Evolutionary conservation across 2,888 invertebrate genomes (phyloP).

Genomic region (Microctonus aethiopoides): DNA sequence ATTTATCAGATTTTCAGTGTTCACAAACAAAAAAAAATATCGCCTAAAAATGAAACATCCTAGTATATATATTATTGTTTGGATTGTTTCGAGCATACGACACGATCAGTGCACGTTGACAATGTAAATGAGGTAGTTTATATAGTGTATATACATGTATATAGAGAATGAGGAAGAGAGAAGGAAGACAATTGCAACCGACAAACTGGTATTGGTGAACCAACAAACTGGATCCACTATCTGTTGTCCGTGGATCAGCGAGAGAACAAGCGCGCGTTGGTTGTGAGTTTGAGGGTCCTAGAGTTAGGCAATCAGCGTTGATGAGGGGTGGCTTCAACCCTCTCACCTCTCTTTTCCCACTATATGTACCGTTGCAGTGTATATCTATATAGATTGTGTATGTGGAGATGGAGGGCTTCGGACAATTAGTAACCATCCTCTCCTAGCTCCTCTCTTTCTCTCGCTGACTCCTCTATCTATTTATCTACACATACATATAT

Average conservation of each 20-base stretch:
- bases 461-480: conserved; percentile 36
- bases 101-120: neutral
- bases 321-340: conserved; percentile 56
- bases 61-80: neutral
- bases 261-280: conserved; percentile 37
- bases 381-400: too few species aligned
- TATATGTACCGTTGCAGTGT: too few species aligned
- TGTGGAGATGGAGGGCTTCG: conserved; percentile 52
- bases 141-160: neutral
- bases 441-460: conserved; percentile 37
- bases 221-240: conserved; percentile 42
- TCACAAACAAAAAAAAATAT: too few species aligned
- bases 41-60: too few species aligned
- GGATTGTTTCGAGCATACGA: neutral
- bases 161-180: neutral
- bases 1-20: too few species aligned
- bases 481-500: conserved; percentile 15
- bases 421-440: conserved; percentile 64
- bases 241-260: conserved; percentile 45
- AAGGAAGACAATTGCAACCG: conserved; percentile 30
- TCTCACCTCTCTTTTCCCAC: neutral
- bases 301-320: conserved; percentile 67
- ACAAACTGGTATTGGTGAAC: conserved; percentile 37
- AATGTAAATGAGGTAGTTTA: neutral
- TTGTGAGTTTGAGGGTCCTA: conserved; percentile 60